Evolutionary conservation across 1,140 invertebrate genomes (phyloP), one percentile per base, ranked within the genome.

Genomic region (Philotrypesis tridentata): DNA sequence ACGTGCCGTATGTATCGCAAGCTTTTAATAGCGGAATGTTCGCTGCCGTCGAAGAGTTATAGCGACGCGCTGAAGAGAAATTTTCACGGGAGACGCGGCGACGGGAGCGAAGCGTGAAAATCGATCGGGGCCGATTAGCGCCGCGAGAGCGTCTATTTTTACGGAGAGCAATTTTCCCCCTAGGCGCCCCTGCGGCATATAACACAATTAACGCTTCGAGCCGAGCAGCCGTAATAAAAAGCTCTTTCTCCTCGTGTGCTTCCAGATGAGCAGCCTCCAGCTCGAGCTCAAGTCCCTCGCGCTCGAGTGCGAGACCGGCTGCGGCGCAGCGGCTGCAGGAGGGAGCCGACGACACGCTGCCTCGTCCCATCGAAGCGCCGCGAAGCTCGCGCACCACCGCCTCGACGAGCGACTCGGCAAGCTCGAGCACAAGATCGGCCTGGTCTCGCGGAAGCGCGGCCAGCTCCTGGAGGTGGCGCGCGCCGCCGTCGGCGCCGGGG

Each of bases 251-350:
- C 37, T 79, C 40, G 71, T 82, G 65, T 83, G 77, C 63, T 89
- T 90, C 7, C 88, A 94, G 89, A 89, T 94, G 86, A 91, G 92
- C 12, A 92, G 93, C 25, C 85, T 93, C 0, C 93, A 94, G 84
- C 92, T 93, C 23, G 92, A 93, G 89, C 90, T 63, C 87, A 61
- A 23, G 63, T 68, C 71, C 25, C 23, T 43, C 7, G 21, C 25
- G 7, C 12, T 80, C 25, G 65, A 48, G 14, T 76, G 77, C 73
- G 74, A 83, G 27, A 72, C 14, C 40, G 6, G 40, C 4, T 40
- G 11, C n/a, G 4, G 12, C 70, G n/a, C n/a, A n/a, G n/a, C n/a
- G n/a, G n/a, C n/a, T n/a, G n/a, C n/a, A n/a, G n/a, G n/a, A n/a
- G n/a, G n/a, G n/a, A 83, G 72, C 25, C 2, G 17, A 71, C 40